Evolutionary conservation across 1,140 invertebrate species (phyloP), one percentile per base, ranked within the genome.

Genomic region (Drosophila pandora): DNA sequence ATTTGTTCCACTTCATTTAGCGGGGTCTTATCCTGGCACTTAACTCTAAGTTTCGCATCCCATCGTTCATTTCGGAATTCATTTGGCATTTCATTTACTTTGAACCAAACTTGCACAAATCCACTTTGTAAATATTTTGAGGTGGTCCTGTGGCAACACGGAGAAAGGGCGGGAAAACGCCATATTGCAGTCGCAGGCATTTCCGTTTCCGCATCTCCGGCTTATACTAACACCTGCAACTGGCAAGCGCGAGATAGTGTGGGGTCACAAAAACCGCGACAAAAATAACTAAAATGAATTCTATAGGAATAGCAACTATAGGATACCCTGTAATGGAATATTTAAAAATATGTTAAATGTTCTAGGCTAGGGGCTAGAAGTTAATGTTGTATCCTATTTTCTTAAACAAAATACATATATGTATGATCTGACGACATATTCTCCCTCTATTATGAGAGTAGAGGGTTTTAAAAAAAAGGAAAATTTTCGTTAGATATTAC

Each of bases 401-500:
- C 9, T 32, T 2, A 10, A 32, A 12, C 2, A 43, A 43, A 43
- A 17, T 2, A 7, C 13, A 43, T 21, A 13, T 2, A 41, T 0
- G 13, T 43, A 12, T n/a, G 8, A 17, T 21, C 17, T 7, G 8
- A 17, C 7, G 17, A 12, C n/a, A 7, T 43, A 17, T 43, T 7
- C 17, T 43, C 7, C 13, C 1, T 21, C 8, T 43, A 8, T 5
- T 21, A 0, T 21, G 2, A 43, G 7, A 48, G 32, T 41, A 41
- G n/a, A 8, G 37, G n/a, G n/a, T 28, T 30, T 13, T 25, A 50
- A 43, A 70, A 47, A 52, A 50, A 55, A 55, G 53, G 47, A 37
- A 67, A 59, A 87, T 87, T 82, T 88, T 82, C 82, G 71, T 88
- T 62, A 60, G 82, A 88, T 87, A 82, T 88, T 82, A 82, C 83